Conservation (phyloP, 2,888 invertebrate species). For the Baccha elongata region DNA sequence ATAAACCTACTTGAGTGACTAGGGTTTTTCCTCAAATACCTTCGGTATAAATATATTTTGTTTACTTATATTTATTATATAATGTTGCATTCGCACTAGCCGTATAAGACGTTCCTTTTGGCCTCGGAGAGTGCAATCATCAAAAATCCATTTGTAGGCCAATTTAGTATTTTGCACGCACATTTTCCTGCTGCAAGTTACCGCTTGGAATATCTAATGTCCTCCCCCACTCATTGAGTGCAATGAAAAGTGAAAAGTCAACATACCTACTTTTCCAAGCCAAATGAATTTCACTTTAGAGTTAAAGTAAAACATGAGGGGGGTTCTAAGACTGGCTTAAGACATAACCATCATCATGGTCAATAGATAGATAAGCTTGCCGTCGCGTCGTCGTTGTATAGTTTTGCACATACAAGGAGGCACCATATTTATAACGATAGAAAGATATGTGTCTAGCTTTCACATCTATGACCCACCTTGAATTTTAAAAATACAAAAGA, state of each 20-base stretch:
- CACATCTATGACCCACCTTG: constrained; percentile 69
- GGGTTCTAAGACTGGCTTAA: background rate
- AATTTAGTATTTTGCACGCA: constrained; percentile 72
- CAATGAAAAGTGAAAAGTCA: constrained; percentile 74
- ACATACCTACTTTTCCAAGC: constrained; percentile 74
- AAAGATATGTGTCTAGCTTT: constrained; percentile 44
- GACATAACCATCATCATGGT: constrained; percentile 58
- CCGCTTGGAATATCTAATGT: constrained; percentile 58
- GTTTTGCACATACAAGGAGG: constrained; percentile 33
- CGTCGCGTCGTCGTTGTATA: background rate
- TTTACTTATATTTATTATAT: no score
- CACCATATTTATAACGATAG: constrained; percentile 20
- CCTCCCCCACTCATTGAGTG: constrained; percentile 23
- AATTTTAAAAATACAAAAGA: constrained; percentile 64
- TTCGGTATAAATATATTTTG: no score
- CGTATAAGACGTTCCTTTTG: constrained; percentile 24
- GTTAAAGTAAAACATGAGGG: constrained; percentile 13
- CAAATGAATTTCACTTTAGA: constrained; percentile 72
- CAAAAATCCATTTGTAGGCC: constrained; percentile 68
- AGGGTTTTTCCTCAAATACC: no score
- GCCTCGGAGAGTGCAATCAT: constrained; percentile 1
- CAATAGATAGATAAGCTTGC: constrained; percentile 26
- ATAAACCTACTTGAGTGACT: no score
- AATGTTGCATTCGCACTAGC: background rate
- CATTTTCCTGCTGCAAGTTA: constrained; percentile 65